Evolutionary conservation across 2,888 invertebrate species (phyloP), one percentile per base, ranked within the genome.

Genomic region (Rhagium mordax): DNA sequence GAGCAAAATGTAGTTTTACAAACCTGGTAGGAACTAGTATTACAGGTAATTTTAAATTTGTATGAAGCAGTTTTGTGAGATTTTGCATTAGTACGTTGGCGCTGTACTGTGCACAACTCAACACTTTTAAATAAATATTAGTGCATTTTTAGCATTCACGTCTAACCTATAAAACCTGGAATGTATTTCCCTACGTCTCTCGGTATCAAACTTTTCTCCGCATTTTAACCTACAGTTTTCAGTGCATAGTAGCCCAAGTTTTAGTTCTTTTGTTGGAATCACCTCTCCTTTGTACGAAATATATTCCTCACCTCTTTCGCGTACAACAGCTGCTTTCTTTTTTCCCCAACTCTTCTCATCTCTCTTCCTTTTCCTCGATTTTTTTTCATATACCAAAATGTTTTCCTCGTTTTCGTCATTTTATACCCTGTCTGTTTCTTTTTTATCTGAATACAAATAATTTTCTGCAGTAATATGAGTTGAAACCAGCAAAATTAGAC

Each of bases 211-310:
- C 55, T 70, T 69, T 6, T 60, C 51, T 2, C 53, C 10, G 41
- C 74, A 74, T 48, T 74, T 62, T 18, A 72, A 10, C 51, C 69
- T 64, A n/a, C 74, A 72, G 2, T 65, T 70, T 24, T 60, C 29
- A 33, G 47, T 60, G 41, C 72, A 75, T 4, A 72, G 47, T 5
- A 21, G 5, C 10, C 48, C 70, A 10, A 48, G 1, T 2, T 70
- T 59, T 24, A 51, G 16, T 13, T 18, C 21, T 41, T 75, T 73
- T 29, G 55, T 29, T 29, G 70, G 47, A 48, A 75, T 55, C 7
- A 51, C n/a, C 41, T 70, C 66, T 59, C 68, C 68, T n/a, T 59
- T 72, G 16, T 75, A 62, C 13, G 72, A 70, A n/a, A 62, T 47
- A 62, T 75, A 75, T 27, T 64, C 59, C 48, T 69, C 51, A 1